A percentile compares a stretch with the other conserved stretches of the same genome.
phyloP scores from a whole-genome alignment of 2,797 vertebrate genomes.

The Amblyraja radiata region DNA sequence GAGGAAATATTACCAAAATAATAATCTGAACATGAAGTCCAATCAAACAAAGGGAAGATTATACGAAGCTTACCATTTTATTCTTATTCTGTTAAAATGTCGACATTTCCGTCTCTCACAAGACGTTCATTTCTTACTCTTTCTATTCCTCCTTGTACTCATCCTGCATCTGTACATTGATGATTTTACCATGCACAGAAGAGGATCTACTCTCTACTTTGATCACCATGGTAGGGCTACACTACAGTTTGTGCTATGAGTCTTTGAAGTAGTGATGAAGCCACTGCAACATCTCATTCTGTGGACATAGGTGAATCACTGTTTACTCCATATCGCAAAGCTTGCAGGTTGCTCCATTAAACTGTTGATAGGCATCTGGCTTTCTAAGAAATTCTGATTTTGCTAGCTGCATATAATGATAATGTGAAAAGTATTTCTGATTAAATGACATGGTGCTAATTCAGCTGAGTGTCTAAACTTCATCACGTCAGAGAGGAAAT shows the following conservation, averaged over 20 bases:
- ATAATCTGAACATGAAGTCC: too few relatives aligned
- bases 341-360: not conserved
- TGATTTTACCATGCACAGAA: not conserved
- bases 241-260: not conserved
- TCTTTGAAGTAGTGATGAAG: not conserved
- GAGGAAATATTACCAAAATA: too few relatives aligned
- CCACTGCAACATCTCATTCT: not conserved
- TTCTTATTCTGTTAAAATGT: too few relatives aligned
- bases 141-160: not conserved
- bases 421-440: not conserved
- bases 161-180: not conserved
- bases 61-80: too few relatives aligned
- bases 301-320: not conserved
- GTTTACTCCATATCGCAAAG: not conserved
- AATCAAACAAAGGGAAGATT: too few relatives aligned
- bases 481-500: not conserved
- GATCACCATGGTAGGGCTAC: not conserved
- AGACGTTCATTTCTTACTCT: not conserved
- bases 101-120: too few relatives aligned
- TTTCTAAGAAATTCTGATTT: not conserved
- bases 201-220: not conserved
- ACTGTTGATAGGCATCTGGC: not conserved
- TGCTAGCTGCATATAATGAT: not conserved
- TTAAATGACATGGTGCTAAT: not conserved
- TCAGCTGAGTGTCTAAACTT: not conserved